Percentiles rank a stretch among this genome's conserved stretches.
phyloP scores from a whole-genome alignment of 2,888 invertebrate genomes.

The Eutolmus rufibarbis region DNA sequence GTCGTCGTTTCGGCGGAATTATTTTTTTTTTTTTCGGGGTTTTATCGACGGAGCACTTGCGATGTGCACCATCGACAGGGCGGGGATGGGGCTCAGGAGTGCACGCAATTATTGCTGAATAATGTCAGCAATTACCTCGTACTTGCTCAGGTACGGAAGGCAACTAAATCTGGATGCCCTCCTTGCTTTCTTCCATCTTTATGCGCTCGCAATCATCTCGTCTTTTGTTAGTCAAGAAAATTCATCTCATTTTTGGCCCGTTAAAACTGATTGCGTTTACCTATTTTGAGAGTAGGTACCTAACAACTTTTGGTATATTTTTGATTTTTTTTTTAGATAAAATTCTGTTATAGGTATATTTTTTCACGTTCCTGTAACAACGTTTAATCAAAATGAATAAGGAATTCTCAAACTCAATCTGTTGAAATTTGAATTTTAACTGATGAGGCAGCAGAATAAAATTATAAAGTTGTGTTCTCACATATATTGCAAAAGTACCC shows the following conservation, averaged over 20 bases:
- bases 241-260: neutral
- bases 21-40: neutral
- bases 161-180: neutral
- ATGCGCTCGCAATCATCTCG: neutral
- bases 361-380: no score
- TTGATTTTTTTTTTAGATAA: no score
- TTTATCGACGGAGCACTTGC: neutral
- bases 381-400: no score
- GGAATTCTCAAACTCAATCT: no score
- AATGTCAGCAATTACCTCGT: neutral
- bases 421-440: no score
- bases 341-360: no score
- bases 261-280: neutral
- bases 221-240: neutral
- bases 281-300: no score
- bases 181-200: neutral
- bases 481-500: no score
- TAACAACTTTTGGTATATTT: no score
- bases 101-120: neutral
- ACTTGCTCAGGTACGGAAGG: neutral
- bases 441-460: no score
- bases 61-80: neutral
- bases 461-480: no score
- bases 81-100: neutral
- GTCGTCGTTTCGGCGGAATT: neutral